phyloP scores from a whole-genome alignment of 2,113 vertebrate genomes.

The Xiphias gladius region DNA sequence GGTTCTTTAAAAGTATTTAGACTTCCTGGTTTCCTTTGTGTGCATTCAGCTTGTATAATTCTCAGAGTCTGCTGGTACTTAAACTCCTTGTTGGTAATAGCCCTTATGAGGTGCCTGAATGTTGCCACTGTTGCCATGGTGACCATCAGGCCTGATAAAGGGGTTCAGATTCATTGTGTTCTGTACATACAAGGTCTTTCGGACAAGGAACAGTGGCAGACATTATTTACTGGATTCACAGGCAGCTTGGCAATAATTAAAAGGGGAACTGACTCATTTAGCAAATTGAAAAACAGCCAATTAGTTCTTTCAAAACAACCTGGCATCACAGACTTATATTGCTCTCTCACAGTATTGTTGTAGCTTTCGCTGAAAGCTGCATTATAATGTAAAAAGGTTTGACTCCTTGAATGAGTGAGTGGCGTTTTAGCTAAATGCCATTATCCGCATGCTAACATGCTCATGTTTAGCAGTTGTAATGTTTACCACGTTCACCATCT shows the following conservation, averaged over 20 bases:
- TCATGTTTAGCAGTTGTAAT: not conserved
- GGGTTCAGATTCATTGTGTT: slow-evolving; percentile 50
- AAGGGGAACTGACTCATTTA: slow-evolving; percentile 19
- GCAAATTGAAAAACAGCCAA: not conserved
- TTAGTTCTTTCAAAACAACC: not conserved
- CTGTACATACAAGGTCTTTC: slow-evolving; percentile 56
- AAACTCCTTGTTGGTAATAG: slow-evolving; percentile 46
- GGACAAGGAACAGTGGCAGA: slow-evolving; percentile 21
- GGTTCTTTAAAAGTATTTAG: slow-evolving; percentile 4
- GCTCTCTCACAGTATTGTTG: not conserved
- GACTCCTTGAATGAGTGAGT: not conserved
- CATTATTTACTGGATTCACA: slow-evolving; percentile 34
- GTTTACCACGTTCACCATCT: not conserved
- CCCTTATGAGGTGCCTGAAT: slow-evolving; percentile 51
- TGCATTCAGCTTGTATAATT: slow-evolving; percentile 20
- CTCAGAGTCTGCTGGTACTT: slow-evolving; percentile 26
- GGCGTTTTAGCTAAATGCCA: not conserved
- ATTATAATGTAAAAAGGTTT: not conserved
- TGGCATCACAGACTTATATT: not conserved
- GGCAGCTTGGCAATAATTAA: slow-evolving; percentile 13
- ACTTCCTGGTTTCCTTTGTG: not conserved
- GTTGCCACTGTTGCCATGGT: slow-evolving; percentile 74
- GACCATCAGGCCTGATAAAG: slow-evolving; percentile 60
- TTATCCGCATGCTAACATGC: not conserved
- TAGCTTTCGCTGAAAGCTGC: not conserved